Conservation (phyloP, 2,888 invertebrate species). For the Esperia sulphurella region DNA sequence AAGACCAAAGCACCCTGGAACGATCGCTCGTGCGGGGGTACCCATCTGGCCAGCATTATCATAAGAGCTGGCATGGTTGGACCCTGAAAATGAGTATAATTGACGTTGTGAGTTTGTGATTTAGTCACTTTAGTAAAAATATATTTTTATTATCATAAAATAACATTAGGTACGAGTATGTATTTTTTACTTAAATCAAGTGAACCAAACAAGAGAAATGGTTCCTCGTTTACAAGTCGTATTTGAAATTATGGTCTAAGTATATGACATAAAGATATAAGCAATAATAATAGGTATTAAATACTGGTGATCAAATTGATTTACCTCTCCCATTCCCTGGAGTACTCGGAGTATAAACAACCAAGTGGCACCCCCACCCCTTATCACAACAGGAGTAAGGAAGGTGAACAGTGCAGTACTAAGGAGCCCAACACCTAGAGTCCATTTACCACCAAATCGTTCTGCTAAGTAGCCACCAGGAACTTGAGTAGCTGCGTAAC, state of each 20-base stretch:
- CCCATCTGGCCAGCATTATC: conserved; percentile 81
- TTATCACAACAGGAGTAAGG: conserved; percentile 86
- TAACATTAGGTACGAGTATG: too few relatives aligned
- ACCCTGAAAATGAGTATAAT: conserved; percentile 65
- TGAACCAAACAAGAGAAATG: too few relatives aligned
- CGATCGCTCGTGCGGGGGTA: conserved; percentile 78
- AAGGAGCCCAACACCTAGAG: conserved; percentile 88
- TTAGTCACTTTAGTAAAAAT: too few relatives aligned
- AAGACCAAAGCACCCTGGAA: conserved; percentile 80
- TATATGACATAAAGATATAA: too few relatives aligned
- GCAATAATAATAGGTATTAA: too few relatives aligned
- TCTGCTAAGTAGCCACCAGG: conserved; percentile 91
- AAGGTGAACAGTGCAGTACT: conserved; percentile 90
- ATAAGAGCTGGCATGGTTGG: conserved; percentile 86
- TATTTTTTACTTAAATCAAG: too few relatives aligned
- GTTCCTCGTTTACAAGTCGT: too few relatives aligned
- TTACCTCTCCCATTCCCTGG: conserved; percentile 88
- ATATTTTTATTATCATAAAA: too few relatives aligned
- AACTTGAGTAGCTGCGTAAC: conserved; percentile 90
- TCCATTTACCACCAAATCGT: conserved; percentile 91
- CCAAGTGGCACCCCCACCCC: conserved; percentile 68
- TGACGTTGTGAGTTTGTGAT: too few relatives aligned
- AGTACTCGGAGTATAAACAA: conserved; percentile 81
- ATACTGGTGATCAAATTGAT: too few relatives aligned
- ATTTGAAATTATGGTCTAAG: too few relatives aligned